Evolutionary conservation across 2,888 invertebrate genomes (phyloP).

Genomic region (Agrochola litura): DNA sequence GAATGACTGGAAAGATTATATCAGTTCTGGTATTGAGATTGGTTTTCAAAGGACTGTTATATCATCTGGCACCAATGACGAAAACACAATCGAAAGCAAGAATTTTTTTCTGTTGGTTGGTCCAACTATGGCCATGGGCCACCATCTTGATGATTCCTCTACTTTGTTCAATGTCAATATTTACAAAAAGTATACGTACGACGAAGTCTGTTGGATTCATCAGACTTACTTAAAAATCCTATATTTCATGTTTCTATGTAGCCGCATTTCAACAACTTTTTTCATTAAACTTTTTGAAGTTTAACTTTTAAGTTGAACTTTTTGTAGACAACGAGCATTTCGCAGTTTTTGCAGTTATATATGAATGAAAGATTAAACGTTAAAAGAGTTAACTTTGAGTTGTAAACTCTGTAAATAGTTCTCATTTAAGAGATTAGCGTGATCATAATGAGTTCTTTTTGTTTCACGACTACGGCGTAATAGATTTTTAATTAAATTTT

Average conservation of each 20-base stretch:
- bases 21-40: neutral
- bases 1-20: constrained; percentile 6
- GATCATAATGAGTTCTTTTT: neutral
- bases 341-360: constrained; percentile 16
- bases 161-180: no score
- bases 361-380: neutral
- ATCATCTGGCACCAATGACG: neutral
- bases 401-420: constrained; percentile 2
- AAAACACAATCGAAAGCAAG: no score
- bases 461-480: neutral
- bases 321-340: constrained; percentile 1
- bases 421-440: constrained; percentile 12
- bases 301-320: no score
- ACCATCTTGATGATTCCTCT: no score
- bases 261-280: constrained; percentile 27
- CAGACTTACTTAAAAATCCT: neutral
- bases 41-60: constrained; percentile 2
- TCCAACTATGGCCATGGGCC: neutral
- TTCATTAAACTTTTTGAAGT: constrained; percentile 29
- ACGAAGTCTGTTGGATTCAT: neutral
- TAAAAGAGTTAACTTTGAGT: constrained; percentile 6
- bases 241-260: neutral
- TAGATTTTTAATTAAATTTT: neutral
- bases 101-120: no score
- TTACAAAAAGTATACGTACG: neutral